phyloP scores from a whole-genome alignment of 2,888 invertebrate genomes.

The Hyposoter didymator region DNA sequence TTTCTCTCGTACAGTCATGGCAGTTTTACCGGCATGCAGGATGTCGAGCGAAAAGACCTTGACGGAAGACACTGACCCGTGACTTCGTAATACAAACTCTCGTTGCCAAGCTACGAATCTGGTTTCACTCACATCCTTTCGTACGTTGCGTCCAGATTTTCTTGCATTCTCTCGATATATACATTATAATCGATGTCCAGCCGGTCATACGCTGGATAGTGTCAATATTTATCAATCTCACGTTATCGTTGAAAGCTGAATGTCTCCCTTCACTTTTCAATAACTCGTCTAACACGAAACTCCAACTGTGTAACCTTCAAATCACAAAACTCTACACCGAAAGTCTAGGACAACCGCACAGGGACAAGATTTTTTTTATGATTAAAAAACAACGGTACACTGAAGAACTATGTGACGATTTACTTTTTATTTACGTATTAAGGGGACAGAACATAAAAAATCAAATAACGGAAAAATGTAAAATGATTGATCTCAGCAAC shows the following conservation, averaged over 20 bases:
- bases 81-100: slow-evolving; percentile 71
- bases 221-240: slow-evolving; percentile 1
- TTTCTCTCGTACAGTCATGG: slow-evolving; percentile 50
- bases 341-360: not conserved
- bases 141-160: slow-evolving; percentile 52
- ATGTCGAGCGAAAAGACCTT: slow-evolving; percentile 74
- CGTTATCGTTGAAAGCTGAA: not conserved
- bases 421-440: too few relatives aligned
- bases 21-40: slow-evolving; percentile 68
- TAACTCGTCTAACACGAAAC: not conserved
- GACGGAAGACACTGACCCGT: slow-evolving; percentile 75
- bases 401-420: too few relatives aligned
- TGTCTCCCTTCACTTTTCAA: not conserved
- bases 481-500: too few relatives aligned
- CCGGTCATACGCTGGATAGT: slow-evolving; percentile 7
- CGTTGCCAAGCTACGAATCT: slow-evolving; percentile 71
- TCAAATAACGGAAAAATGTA: too few relatives aligned
- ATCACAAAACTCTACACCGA: not conserved
- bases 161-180: slow-evolving; percentile 49
- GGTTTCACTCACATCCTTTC: slow-evolving; percentile 69
- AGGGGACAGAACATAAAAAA: too few relatives aligned
- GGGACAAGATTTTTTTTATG: not conserved
- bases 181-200: slow-evolving; percentile 20
- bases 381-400: not conserved
- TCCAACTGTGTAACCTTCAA: not conserved